Base-by-base conservation (phyloP, 1,140 invertebrate genomes). In the Aricia agestis region DNA sequence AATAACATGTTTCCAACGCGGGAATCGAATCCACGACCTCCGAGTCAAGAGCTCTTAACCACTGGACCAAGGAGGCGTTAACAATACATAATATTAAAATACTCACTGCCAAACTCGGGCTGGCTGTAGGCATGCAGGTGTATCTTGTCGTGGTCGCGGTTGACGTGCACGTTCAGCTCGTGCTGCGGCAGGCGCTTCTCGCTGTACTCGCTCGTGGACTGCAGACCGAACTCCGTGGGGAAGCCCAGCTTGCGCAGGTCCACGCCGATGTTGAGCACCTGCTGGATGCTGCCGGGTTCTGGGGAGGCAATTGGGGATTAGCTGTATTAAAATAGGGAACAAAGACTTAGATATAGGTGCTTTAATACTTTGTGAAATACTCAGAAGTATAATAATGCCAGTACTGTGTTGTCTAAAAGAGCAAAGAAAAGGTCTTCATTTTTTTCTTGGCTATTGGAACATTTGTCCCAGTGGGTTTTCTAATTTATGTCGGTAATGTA, bases 231-330 rank as follows among this genome's bases (percentile, higher is more conserved):
- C 78, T 96, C 95, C 18, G 95, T 94, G 0, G 94, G 92, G 11
- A 95, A 92, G 13, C 95, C 95, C 31, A 96, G 90, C 78, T 95
- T 95, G 65, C 94, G 94, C 2, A 96, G 82, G 81, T 96, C 95
- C 0, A 96, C 85, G 57, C 80, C 83, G 1, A 87, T 76, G 74
- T 83, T 86, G 17, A 90, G 74, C 1, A 80, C 66, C 67, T 91
- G 86, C 45, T 83, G 80, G 57, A 88, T 68, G 1, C 73, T 69
- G 52, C 85, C 89, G 15, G 84, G 82, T 70, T 83, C 89, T 90
- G 77, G 31, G 71, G 71, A 72, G 15, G 2, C 15, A 61, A 69
- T 66, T n/a, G 17, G 1, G 32, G 68, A 65, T 13, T 57, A 25
- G 32, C 11, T 17, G 11, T 32, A 67, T 66, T 42, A 11, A 3